Percentiles rank a stretch among this genome's conserved stretches.
phyloP scores from a whole-genome alignment of 1,140 invertebrate species.

The Ectropis grisescens region DNA sequence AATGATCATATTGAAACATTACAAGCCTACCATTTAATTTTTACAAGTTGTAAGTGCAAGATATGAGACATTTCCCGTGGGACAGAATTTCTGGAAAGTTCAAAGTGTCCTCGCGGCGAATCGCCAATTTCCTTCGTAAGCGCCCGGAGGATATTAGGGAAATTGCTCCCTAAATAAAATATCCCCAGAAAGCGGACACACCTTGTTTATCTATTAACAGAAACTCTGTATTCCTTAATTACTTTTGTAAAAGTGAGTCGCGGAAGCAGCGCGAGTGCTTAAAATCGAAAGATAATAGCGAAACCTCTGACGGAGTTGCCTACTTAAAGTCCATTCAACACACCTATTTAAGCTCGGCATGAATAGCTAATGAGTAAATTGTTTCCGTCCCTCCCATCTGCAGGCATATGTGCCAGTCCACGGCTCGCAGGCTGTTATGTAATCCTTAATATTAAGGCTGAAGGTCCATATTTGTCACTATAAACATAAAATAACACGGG shows the following conservation, averaged over 20 bases:
- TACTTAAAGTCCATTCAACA: too few relatives aligned
- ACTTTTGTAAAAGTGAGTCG: too few relatives aligned
- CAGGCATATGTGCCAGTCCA: neutral
- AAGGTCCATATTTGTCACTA: constrained; percentile 23
- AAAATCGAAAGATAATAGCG: too few relatives aligned
- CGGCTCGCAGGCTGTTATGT: constrained; percentile 3
- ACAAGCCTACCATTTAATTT: too few relatives aligned
- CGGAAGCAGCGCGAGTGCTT: too few relatives aligned
- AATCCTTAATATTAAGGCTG: constrained; percentile 11
- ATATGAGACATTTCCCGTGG: constrained; percentile 12
- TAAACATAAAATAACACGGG: constrained; percentile 23
- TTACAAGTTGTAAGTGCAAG: too few relatives aligned
- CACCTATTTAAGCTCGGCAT: constrained; percentile 8
- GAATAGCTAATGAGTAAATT: constrained; percentile 19
- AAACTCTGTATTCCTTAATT: too few relatives aligned
- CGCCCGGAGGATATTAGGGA: constrained; percentile 25
- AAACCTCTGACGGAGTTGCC: too few relatives aligned
- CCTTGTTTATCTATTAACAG: constrained; percentile 15
- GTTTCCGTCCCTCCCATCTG: constrained; percentile 4
- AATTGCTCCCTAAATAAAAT: constrained; percentile 24
- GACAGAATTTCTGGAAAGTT: constrained; percentile 20
- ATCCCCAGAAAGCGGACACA: constrained; percentile 9
- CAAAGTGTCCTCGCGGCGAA: constrained; percentile 19
- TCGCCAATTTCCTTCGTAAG: constrained; percentile 27
- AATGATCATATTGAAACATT: too few relatives aligned